phyloP scores from a whole-genome alignment of 2,797 vertebrate genomes.

The Smutsia temminckii region DNA sequence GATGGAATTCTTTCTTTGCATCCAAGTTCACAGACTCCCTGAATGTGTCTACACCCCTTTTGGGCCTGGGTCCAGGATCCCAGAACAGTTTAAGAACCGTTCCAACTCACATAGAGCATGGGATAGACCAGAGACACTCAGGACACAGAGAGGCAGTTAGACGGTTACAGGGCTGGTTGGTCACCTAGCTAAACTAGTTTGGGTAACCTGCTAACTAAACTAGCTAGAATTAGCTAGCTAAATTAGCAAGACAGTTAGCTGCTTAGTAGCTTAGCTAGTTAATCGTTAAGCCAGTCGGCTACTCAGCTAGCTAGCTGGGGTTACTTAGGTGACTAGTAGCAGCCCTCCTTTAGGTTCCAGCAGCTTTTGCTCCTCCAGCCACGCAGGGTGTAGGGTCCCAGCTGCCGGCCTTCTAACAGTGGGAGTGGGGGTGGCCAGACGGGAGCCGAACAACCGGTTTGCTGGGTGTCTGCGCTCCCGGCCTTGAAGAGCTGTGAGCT shows the following conservation, averaged over 20 bases:
- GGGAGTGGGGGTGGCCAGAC: constrained; percentile 13
- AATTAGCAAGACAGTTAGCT: neutral
- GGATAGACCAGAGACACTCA: neutral
- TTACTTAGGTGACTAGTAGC: neutral
- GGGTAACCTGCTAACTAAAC: too few relatives aligned
- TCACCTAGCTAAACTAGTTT: neutral
- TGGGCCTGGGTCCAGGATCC: neutral
- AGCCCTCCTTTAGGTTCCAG: neutral
- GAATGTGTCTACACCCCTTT: fast-evolving
- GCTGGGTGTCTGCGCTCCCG: constrained; percentile 38
- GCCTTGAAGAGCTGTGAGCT: neutral
- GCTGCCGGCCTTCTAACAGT: constrained; percentile 16
- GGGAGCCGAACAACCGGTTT: constrained; percentile 70
- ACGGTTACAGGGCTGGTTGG: neutral
- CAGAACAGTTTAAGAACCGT: neutral
- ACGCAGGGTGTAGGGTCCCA: constrained; percentile 35
- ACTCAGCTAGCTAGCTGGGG: neutral
- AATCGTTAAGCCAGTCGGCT: neutral
- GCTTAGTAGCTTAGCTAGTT: neutral
- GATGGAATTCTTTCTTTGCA: neutral
- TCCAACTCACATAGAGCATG: neutral
- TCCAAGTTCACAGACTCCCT: neutral
- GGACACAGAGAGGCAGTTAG: neutral
- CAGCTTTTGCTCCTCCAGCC: neutral
- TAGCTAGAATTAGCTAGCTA: neutral